Base-by-base conservation (phyloP, 2,888 invertebrate species). In the Scaptomyza parva region DNA sequence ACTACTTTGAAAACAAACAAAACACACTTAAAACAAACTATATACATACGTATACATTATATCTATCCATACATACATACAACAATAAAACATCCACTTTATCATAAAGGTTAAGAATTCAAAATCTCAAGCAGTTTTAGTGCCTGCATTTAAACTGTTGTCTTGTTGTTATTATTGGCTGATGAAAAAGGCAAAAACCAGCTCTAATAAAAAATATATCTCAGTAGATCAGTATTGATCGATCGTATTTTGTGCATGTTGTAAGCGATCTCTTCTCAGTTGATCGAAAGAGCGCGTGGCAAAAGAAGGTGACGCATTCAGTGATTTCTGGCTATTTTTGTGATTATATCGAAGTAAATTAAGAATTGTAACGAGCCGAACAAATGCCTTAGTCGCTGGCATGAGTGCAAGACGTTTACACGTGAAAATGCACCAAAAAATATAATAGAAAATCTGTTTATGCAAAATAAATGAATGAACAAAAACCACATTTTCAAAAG, bases 321-420 rank as follows among this genome's bases (percentile, higher is more conserved):
- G 60, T 44, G 54, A 51, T 33, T 77, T 37, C 40, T 59, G 53
- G 64, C 74, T 81, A 82, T 82, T 82, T 76, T 72, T 52, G 76
- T 67, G 60, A 70, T 75, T 72, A 53, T 35, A 39, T 55, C 60
- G 26, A 43, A 39, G 55, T 53, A 30, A 57, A 54, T 67, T 62
- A 43, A 43, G 63, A 62, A 43, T 45, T 65, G 28, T 67, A 58
- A 43, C 17, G 44, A 40, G 51, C 35, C 41, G 43, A 24, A 20
- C 26, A 37, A 50, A 39, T 51, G 51, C 43, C 39, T 67, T 44
- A 60, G 58, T 65, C 48, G 14, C 2, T 22, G 43, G 35, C 37
- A 37, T n/a, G 35, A 53, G 40, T 35, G 40, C n/a, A 30, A 54
- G 18, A 17, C 30, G 45, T 12, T n/a, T 44, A n/a, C 24, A 53